Conservation (phyloP, 2,797 vertebrate genomes). For the Acropternis orthonyx region DNA sequence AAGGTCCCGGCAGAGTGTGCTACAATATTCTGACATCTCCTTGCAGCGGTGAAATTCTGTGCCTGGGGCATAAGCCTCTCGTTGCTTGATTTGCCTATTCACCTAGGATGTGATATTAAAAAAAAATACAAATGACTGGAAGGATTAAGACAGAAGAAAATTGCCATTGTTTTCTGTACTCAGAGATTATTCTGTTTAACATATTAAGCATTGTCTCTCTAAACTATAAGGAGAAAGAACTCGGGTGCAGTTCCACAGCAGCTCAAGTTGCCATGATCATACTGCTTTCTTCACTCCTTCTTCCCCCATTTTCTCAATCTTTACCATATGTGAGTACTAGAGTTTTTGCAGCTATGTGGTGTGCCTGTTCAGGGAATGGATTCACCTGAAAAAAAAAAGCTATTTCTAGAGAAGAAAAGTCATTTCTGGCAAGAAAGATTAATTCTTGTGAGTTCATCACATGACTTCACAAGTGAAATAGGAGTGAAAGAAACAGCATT, state of each 20-base stretch:
- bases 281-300: background rate
- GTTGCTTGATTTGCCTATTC: constrained; percentile 88
- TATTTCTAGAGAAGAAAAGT: background rate
- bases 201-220: background rate
- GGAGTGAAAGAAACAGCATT: background rate
- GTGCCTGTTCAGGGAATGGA: background rate
- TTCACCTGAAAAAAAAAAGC: background rate
- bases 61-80: constrained; percentile 93
- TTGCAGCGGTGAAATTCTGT: constrained; percentile 95
- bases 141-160: background rate
- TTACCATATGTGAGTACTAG: background rate
- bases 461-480: accelerated
- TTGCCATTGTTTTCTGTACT: background rate
- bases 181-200: background rate
- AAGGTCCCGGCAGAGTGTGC: constrained; percentile 92
- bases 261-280: background rate
- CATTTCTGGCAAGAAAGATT: background rate
- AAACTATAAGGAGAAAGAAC: background rate
- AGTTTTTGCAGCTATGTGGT: background rate
- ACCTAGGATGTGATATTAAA: constrained; percentile 77
- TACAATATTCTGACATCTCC: constrained; percentile 98
- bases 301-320: background rate
- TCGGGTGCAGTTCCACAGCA: background rate
- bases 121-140: background rate
- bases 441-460: background rate